Percentiles rank a stretch among this genome's conserved stretches.
Conservation (phyloP, 2,888 invertebrate genomes). For the Gasteruption jaculator region DNA sequence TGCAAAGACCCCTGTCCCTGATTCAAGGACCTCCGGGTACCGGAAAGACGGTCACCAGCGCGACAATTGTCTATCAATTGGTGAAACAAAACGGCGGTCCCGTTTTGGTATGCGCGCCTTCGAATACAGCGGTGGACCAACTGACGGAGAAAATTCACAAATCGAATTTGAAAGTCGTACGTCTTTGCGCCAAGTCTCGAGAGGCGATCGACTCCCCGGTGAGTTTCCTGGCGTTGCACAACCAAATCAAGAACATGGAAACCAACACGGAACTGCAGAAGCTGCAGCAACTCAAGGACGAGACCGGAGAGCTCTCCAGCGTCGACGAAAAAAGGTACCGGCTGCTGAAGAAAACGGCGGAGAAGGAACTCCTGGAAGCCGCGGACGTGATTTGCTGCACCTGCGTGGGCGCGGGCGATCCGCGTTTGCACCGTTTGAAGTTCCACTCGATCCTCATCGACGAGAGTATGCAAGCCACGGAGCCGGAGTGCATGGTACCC, state of each 20-base stretch:
- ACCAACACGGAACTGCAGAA: constrained; percentile 91
- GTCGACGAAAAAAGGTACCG: constrained; percentile 94
- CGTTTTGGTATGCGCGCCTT: constrained; percentile 97
- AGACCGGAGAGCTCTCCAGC: constrained; percentile 94
- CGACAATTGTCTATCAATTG: constrained; percentile 97
- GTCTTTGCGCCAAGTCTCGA: constrained; percentile 95
- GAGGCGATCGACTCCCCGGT: constrained; percentile 98
- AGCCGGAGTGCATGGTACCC: constrained; percentile 98
- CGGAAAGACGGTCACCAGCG: constrained; percentile 98
- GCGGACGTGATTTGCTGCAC: constrained; percentile 99
- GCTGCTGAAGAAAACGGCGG: constrained; percentile 83
- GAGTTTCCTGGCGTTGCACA: constrained; percentile 92
- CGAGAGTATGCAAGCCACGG: constrained; percentile 95
- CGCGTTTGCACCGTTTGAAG: constrained; percentile 84
- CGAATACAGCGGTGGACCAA: constrained; percentile 99
- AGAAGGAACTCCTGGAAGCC: constrained; percentile 84
- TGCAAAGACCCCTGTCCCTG: constrained; percentile 90
- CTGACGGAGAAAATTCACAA: constrained; percentile 97
- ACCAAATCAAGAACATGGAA: constrained; percentile 94
- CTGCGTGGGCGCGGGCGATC: constrained; percentile 98
- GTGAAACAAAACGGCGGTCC: constrained; percentile 92
- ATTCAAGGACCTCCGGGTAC: constrained; percentile 98
- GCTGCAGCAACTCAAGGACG: constrained; percentile 93
- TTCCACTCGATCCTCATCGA: constrained; percentile 96
- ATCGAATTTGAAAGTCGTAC: constrained; percentile 88